phyloP scores from a whole-genome alignment of 2,113 vertebrate species.

The cattle (Bos taurus) region ARS-UCD2.0 NC_037345.1:45279501-45280000 shows the following conservation, averaged over 20 bases:
- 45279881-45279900: background rate
- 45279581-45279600: background rate
- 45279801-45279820: background rate
- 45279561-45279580: background rate
- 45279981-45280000: background rate
- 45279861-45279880: background rate
- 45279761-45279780: background rate
- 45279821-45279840: too few relatives aligned
- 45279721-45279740: background rate
- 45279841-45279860: too few relatives aligned
- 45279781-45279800: background rate
- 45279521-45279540: accelerated
- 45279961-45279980: background rate
- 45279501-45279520: background rate
- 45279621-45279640: background rate
- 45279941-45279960: background rate
- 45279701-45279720: background rate
- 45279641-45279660: background rate
- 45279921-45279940: background rate
- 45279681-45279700: background rate
- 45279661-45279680: background rate
- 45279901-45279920: background rate
- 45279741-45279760: background rate
- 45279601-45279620: background rate
- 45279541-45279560: too few relatives aligned